Evolutionary conservation across 2,113 vertebrate genomes (phyloP).

Genomic region (Chascanopsetta lugubris): DNA sequence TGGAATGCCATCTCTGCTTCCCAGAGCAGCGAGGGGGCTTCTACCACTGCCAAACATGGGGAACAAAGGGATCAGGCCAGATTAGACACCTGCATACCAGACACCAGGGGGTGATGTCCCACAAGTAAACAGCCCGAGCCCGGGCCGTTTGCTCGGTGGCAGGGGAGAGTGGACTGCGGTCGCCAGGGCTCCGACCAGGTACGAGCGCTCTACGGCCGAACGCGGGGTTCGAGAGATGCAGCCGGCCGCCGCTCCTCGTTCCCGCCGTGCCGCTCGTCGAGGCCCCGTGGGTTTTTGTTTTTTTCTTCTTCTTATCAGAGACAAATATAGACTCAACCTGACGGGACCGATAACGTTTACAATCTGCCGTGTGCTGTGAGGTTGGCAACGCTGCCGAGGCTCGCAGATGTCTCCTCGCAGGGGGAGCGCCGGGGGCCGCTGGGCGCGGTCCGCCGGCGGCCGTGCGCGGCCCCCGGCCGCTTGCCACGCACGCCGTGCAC

Average conservation of each 20-base stretch:
- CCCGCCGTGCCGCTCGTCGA: conserved; percentile 47
- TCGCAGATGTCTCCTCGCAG: conserved; percentile 74
- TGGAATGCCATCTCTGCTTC: conserved; percentile 77
- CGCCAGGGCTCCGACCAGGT: conserved; percentile 38
- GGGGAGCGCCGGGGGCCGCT: conserved; percentile 51
- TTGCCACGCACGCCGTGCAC: conserved; percentile 51
- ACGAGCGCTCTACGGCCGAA: conserved; percentile 41
- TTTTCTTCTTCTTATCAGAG: too few relatives aligned
- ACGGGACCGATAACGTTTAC: conserved; percentile 74
- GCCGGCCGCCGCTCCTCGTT: conserved; percentile 37
- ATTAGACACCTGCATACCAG: conserved; percentile 77
- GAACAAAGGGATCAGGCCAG: conserved; percentile 77
- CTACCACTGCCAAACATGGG: conserved; percentile 73
- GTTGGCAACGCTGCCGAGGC: conserved; percentile 62
- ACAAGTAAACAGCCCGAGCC: conserved; percentile 35
- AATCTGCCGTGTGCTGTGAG: conserved; percentile 76
- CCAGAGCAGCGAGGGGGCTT: conserved; percentile 66
- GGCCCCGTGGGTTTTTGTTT: conserved; percentile 39
- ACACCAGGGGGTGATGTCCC: conserved; percentile 79
- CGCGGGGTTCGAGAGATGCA: conserved; percentile 48
- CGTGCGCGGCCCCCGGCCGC: conserved; percentile 32
- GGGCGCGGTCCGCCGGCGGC: conserved; percentile 45
- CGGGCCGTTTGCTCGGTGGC: conserved; percentile 28
- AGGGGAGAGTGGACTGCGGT: conserved; percentile 9
- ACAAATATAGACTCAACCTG: conserved; percentile 75